Conservation (phyloP, 2,888 invertebrate species). For the Eupeodes luniger region DNA sequence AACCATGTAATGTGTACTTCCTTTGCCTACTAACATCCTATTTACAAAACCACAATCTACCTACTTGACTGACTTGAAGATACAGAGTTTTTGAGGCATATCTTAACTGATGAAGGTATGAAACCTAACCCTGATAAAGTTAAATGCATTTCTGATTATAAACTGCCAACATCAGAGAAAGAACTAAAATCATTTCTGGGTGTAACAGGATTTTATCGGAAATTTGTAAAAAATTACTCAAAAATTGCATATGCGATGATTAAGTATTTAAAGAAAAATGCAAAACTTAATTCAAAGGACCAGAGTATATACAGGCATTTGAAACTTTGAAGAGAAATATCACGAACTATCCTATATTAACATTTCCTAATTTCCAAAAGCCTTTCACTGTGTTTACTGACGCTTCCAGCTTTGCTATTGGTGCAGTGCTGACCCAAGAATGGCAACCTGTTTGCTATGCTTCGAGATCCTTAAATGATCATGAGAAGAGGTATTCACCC, state of each 20-base stretch:
- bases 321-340: neutral
- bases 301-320: neutral
- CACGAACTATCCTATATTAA: too few species aligned
- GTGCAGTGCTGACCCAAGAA: neutral
- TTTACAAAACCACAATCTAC: too few species aligned
- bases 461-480: neutral
- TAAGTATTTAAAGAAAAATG: constrained; percentile 7
- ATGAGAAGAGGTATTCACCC: constrained; percentile 14
- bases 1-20: too few species aligned
- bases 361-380: too few species aligned
- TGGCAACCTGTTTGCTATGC: neutral
- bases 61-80: too few species aligned
- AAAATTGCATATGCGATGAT: constrained; percentile 18
- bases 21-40: too few species aligned
- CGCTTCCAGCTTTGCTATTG: constrained; percentile 17
- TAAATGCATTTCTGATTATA: neutral
- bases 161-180: neutral
- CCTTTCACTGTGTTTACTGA: neutral
- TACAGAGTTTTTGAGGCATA: neutral
- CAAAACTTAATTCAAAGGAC: neutral
- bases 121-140: constrained; percentile 44
- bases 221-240: neutral
- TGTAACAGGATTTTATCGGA: constrained; percentile 10
- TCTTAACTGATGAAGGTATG: constrained; percentile 28
- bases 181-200: neutral